phyloP scores from a whole-genome alignment of 2,888 invertebrate species.

The Lepidochrysops patricia region DNA sequence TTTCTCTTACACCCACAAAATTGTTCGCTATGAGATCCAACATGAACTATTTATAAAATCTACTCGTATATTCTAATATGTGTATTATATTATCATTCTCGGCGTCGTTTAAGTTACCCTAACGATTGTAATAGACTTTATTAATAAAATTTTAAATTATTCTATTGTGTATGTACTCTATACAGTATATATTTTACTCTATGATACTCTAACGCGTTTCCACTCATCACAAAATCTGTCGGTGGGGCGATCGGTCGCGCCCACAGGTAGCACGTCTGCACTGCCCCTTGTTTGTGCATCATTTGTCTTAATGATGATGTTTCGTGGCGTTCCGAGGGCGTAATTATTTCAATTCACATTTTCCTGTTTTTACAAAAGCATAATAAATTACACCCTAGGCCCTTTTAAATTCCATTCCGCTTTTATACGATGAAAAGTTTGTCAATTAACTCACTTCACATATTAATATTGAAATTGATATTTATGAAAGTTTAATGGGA shows the following conservation, averaged over 20 bases:
- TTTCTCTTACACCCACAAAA: too few relatives aligned
- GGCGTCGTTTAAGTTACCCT: too few relatives aligned
- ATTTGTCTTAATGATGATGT: constrained; percentile 11
- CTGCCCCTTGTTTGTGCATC: background rate
- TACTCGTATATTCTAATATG: too few relatives aligned
- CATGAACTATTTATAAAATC: too few relatives aligned
- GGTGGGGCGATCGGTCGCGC: too few relatives aligned
- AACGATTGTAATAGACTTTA: too few relatives aligned
- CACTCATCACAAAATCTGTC: too few relatives aligned
- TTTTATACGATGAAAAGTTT: constrained; percentile 4
- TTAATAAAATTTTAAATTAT: too few relatives aligned
- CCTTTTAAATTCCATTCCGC: background rate
- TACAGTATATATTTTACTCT: too few relatives aligned
- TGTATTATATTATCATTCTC: background rate
- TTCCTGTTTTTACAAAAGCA: constrained; percentile 11
- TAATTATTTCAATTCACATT: constrained; percentile 13
- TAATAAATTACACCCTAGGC: constrained; percentile 6
- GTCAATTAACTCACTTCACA: background rate
- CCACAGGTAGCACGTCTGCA: background rate
- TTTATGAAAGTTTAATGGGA: background rate
- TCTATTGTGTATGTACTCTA: too few relatives aligned
- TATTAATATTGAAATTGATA: background rate
- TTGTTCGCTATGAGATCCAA: too few relatives aligned
- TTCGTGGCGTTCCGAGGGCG: constrained; percentile 11
- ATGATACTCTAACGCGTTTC: too few relatives aligned